Evolutionary conservation across 2,888 invertebrate genomes (phyloP), one percentile per base, ranked within the genome.

Genomic region (Phortica okadai): DNA sequence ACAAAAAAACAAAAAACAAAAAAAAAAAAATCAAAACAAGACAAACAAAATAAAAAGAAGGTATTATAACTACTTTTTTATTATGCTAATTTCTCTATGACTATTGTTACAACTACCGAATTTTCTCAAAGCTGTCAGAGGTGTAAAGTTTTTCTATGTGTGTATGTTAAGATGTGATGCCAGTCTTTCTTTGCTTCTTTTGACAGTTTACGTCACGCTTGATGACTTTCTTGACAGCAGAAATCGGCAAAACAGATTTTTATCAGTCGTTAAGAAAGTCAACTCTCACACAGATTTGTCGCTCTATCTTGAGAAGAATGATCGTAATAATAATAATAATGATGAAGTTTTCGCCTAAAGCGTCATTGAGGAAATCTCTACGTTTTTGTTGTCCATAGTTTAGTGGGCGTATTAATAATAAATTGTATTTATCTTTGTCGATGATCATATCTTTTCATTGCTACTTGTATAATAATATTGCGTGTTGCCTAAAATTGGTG

Each of bases 51-150:
- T 33, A 64, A 33, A 14, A 16, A 21, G 81, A 85, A 54, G 50
- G 86, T 84, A 88, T 87, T 85, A 85, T 88, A 86, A 77, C 82
- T 85, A 87, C 85, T 88, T 83, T 88, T 84, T 72, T 72, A 72
- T 54, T 72, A 72, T 72, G 70, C 70, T 72, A 72, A 72, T 72
- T 72, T 72, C 44, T 72, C 56, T 14, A 6, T 14, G 70, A 41
- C 54, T 21, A 56, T 72, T 72, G 70, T 72, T 72, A 33, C 21
- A 16, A 11, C 41, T 66, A 14, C 8, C 59, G 77, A 75, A 78
- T 84, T 84, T 85, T 88, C 88, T 88, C 88, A 84, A 80, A 78
- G 80, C 84, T 87, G 85, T 87, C 85, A 80, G 83, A 79, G 58
- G 56, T 67, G 74, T 79, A 82, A 82, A 81, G 80, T 83, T 74